Conservation (phyloP, 2,888 invertebrate species). For the Nephrotoma flavescens region DNA sequence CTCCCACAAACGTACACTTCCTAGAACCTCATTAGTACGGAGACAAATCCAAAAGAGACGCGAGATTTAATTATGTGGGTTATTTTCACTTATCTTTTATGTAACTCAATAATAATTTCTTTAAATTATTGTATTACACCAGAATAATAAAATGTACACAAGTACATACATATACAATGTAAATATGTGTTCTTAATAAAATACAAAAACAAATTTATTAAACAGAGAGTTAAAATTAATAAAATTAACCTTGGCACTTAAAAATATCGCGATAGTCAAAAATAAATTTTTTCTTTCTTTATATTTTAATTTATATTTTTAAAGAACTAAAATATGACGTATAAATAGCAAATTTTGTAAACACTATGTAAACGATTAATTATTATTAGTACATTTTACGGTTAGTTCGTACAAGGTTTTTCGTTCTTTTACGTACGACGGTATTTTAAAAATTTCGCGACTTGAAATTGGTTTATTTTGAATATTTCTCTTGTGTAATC, state of each 20-base stretch:
- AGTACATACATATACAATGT: neutral
- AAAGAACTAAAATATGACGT: neutral
- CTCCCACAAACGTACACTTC: neutral
- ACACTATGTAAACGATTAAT: neutral
- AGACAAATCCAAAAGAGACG: neutral
- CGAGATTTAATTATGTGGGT: neutral
- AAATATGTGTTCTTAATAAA: neutral
- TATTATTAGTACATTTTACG: neutral
- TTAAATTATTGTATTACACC: neutral
- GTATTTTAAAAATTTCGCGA: no score
- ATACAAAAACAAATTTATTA: neutral
- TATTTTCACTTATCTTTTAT: neutral
- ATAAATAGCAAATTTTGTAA: neutral
- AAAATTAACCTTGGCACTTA: neutral
- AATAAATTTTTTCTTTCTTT: neutral
- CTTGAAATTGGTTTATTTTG: no score
- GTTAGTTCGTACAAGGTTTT: neutral
- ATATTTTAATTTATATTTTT: neutral
- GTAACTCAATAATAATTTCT: neutral
- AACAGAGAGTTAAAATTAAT: neutral
- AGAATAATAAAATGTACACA: neutral
- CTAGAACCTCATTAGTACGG: neutral
- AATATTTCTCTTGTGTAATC: no score
- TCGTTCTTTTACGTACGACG: no score
- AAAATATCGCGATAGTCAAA: neutral